Conservation (phyloP, 2,888 invertebrate genomes). For the Ametastegia equiseti region DNA sequence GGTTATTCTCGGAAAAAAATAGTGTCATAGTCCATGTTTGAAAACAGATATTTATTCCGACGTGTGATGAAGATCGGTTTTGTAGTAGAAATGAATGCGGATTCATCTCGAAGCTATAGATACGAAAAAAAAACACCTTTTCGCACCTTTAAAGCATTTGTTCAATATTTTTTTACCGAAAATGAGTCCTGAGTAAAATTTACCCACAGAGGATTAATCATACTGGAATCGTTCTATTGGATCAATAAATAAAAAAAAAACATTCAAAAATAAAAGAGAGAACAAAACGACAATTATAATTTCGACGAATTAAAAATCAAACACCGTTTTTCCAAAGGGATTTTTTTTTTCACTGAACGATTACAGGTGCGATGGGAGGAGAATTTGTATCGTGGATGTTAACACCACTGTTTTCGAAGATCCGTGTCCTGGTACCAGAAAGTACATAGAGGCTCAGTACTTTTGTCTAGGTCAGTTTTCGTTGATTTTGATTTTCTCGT, state of each 20-base stretch:
- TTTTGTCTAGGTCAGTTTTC: slow-evolving; percentile 75
- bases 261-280: neutral
- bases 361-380: slow-evolving; percentile 71
- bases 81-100: too few relatives aligned
- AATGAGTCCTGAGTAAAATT: too few relatives aligned
- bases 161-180: too few relatives aligned
- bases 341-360: slow-evolving; percentile 21
- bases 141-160: too few relatives aligned
- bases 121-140: too few relatives aligned
- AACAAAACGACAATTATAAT: neutral
- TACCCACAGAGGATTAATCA: too few relatives aligned
- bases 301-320: neutral
- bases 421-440: slow-evolving; percentile 80
- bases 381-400: slow-evolving; percentile 70
- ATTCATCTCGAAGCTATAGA: too few relatives aligned
- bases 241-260: neutral
- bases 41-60: too few relatives aligned
- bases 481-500: slow-evolving; percentile 47
- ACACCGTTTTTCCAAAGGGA: neutral
- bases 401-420: slow-evolving; percentile 77
- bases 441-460: slow-evolving; percentile 81
- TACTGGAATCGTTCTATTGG: too few relatives aligned
- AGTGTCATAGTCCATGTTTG: too few relatives aligned
- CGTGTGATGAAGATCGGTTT: too few relatives aligned
- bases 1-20: too few relatives aligned